These are phyloP conservation scores for Chelonus formosanus DNA, from an alignment of 2,888 invertebrate species.

Conservation along the genomic window DNA sequence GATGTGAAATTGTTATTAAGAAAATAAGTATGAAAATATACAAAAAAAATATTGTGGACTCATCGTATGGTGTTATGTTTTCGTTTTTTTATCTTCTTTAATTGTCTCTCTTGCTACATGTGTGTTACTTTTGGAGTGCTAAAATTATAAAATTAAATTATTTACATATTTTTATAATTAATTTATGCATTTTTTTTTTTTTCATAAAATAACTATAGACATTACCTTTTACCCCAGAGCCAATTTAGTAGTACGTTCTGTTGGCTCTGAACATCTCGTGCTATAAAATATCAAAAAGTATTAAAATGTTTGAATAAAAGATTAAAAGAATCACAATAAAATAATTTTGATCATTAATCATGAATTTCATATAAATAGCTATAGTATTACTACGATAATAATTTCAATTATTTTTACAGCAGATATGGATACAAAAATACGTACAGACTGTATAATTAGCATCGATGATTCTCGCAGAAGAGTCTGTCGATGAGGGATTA, in stretches of 20 bases:
- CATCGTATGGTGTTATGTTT: too few species aligned
- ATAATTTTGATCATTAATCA: too few species aligned
- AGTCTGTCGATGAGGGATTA: constrained; percentile 75
- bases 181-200: background rate
- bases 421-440: constrained; percentile 54
- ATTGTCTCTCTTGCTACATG: constrained; percentile 57
- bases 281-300: constrained; percentile 69
- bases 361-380: too few species aligned
- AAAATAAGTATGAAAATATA: too few species aligned
- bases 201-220: constrained; percentile 23
- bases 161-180: constrained; percentile 13
- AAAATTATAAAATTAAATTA: constrained; percentile 24
- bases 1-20: too few species aligned
- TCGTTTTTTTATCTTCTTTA: too few species aligned
- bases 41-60: too few species aligned
- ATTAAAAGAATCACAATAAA: too few species aligned
- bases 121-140: constrained; percentile 64
- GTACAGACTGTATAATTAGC: constrained; percentile 80
- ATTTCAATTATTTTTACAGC: too few species aligned
- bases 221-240: constrained; percentile 78
- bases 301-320: constrained; percentile 24
- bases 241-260: constrained; percentile 82
- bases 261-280: constrained; percentile 81
- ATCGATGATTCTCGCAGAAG: constrained; percentile 77
- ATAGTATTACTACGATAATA: too few species aligned